phyloP scores from a whole-genome alignment of 2,113 vertebrate species.

The Takifugu bimaculatus region DNA sequence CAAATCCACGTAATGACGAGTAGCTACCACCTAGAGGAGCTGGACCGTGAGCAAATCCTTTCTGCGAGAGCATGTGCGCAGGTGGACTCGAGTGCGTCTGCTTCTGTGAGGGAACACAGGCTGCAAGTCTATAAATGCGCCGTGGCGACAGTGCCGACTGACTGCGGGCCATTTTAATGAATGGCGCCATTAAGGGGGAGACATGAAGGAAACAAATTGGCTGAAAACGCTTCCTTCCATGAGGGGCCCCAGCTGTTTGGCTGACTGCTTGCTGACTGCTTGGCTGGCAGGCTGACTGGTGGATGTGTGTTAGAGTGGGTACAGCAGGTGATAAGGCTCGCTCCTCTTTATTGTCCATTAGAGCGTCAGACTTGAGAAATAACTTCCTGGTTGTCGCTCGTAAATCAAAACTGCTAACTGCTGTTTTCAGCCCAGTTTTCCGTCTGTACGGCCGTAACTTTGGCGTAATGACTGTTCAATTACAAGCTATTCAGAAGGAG shows the following conservation, averaged over 20 bases:
- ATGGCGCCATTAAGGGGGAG: conserved; percentile 62
- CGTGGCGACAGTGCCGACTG: conserved; percentile 46
- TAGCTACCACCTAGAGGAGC: conserved; percentile 35
- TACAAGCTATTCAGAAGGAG: conserved; percentile 52
- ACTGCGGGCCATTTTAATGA: conserved; percentile 66
- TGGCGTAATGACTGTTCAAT: conserved; percentile 65
- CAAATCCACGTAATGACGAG: too few species aligned
- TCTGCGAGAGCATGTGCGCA: conserved; percentile 30
- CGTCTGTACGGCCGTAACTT: conserved; percentile 38
- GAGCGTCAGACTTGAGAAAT: conserved; percentile 58
- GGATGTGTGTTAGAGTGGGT: conserved; percentile 40
- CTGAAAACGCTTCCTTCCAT: conserved; percentile 65
- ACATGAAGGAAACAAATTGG: conserved; percentile 65
- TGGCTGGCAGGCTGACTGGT: conserved; percentile 44
- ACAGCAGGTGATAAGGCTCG: conserved; percentile 59
- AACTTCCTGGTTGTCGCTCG: conserved; percentile 48
- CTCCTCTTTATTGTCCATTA: conserved; percentile 67
- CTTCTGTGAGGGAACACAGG: conserved; percentile 32
- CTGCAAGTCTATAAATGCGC: conserved; percentile 58
- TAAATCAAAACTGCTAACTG: conserved; percentile 74
- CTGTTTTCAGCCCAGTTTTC: conserved; percentile 45
- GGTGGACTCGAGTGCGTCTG: conserved; percentile 27
- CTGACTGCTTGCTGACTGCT: conserved; percentile 46
- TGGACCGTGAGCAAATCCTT: conserved; percentile 39
- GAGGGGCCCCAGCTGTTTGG: conserved; percentile 64